These are phyloP conservation scores for Chrysopilus asiliformis DNA, from an alignment of 2,888 invertebrate species.

Conservation along the genomic window DNA sequence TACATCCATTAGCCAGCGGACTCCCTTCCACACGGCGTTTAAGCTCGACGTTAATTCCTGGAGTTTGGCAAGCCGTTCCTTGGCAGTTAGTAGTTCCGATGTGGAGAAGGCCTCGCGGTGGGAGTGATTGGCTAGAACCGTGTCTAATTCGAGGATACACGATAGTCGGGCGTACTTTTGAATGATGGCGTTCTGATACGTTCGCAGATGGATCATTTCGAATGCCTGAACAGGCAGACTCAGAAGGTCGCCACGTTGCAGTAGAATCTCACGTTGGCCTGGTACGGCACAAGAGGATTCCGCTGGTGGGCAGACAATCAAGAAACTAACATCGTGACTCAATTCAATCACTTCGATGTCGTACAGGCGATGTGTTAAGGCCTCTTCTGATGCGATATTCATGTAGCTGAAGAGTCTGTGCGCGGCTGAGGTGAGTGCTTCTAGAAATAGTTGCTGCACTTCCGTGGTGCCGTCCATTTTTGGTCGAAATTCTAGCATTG, in stretches of 20 bases:
- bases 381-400: constrained; percentile 60
- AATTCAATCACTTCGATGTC: constrained; percentile 90
- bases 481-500: constrained; percentile 28
- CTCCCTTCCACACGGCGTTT: constrained; percentile 83
- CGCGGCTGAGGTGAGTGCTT: constrained; percentile 59
- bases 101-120: constrained; percentile 92
- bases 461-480: constrained; percentile 47
- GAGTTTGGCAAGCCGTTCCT: constrained; percentile 67
- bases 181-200: constrained; percentile 84
- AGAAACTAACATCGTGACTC: constrained; percentile 77
- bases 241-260: constrained; percentile 72
- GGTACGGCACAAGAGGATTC: constrained; percentile 88
- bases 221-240: constrained; percentile 87
- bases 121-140: constrained; percentile 80
- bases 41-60: constrained; percentile 74
- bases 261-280: constrained; percentile 69
- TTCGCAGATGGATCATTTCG: constrained; percentile 88
- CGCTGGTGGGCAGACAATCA: constrained; percentile 83
- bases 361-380: constrained; percentile 67
- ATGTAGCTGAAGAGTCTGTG: constrained; percentile 65
- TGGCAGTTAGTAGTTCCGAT: constrained; percentile 72
- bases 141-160: constrained; percentile 85
- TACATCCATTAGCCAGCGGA: constrained; percentile 93
- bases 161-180: constrained; percentile 85
- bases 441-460: constrained; percentile 68